phyloP scores from a whole-genome alignment of 1,140 invertebrate genomes.

The Drosophila ananassae region DNA sequence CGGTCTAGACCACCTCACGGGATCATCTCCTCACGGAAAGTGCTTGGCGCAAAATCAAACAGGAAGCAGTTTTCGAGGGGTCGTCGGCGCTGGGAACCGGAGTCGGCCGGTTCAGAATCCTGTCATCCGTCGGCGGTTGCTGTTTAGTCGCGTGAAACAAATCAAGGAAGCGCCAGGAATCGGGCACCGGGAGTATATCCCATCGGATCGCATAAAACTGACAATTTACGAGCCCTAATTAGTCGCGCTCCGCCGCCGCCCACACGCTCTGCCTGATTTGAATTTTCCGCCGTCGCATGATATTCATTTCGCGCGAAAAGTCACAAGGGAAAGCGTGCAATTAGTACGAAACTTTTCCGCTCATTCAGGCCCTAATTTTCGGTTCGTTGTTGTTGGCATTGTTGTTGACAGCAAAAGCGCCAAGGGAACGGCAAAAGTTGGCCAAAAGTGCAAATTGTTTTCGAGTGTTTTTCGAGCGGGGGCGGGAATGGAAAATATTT shows the following conservation, averaged over 20 bases:
- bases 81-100: slow-evolving; percentile 43
- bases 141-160: slow-evolving; percentile 80
- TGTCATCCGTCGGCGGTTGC: slow-evolving; percentile 60
- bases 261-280: slow-evolving; percentile 9
- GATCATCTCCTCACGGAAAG: slow-evolving; percentile 19
- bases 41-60: slow-evolving; percentile 37
- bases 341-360: slow-evolving; percentile 41
- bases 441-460: slow-evolving; percentile 64
- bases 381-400: not conserved
- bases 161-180: slow-evolving; percentile 57
- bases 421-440: slow-evolving; percentile 18
- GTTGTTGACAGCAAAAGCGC: slow-evolving; percentile 8
- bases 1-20: slow-evolving; percentile 12
- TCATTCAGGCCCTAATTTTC: slow-evolving; percentile 1
- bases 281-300: slow-evolving; percentile 1
- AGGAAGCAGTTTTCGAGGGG: slow-evolving; percentile 17
- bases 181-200: slow-evolving; percentile 39
- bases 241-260: slow-evolving; percentile 45
- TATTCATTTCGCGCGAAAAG: not conserved
- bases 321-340: slow-evolving; percentile 26
- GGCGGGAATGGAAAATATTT: not conserved
- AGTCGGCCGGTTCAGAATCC: slow-evolving; percentile 49
- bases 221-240: slow-evolving; percentile 71
- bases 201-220: slow-evolving; percentile 51
- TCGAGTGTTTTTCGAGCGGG: slow-evolving; percentile 49